Percentiles rank a stretch among this genome's conserved stretches.
Evolutionary conservation across 2,797 vertebrate species (phyloP).

Genomic region (Glossophaga mutica): DNA sequence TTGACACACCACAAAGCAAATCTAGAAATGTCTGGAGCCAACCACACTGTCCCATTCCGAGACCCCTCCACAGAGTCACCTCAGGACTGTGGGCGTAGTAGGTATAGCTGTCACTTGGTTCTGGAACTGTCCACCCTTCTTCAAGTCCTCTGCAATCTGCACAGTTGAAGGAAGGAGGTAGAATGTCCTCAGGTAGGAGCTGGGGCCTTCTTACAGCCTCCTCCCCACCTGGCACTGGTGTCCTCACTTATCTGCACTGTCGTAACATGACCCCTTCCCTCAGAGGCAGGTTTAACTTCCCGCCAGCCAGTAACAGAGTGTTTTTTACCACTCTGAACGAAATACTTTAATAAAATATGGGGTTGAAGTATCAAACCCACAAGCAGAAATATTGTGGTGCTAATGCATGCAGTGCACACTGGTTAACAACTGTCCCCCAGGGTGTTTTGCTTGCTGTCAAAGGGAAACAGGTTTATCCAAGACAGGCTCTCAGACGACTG

Average conservation of each 20-base stretch:
- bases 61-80: not conserved
- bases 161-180: not conserved
- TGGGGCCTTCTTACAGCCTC: not conserved
- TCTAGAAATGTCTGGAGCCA: not conserved
- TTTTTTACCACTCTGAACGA: slow-evolving; percentile 44
- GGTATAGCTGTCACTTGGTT: not conserved
- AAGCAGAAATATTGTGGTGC: not conserved
- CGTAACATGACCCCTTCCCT: slow-evolving; percentile 42
- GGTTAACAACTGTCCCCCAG: not conserved
- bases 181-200: not conserved
- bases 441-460: not conserved
- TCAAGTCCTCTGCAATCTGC: not conserved
- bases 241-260: not conserved
- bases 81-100: not conserved
- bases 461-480: not conserved
- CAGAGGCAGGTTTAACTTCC: slow-evolving; percentile 33
- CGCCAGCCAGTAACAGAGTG: not conserved
- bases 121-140: not conserved
- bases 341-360: slow-evolving; percentile 60
- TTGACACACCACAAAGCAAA: not conserved
- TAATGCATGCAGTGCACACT: not conserved
- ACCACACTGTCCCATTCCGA: not conserved
- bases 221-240: not conserved
- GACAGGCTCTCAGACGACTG: not conserved
- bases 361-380: not conserved